Evolutionary conservation across 2,888 invertebrate genomes (phyloP).

Genomic region (Thymelicus acteon): DNA sequence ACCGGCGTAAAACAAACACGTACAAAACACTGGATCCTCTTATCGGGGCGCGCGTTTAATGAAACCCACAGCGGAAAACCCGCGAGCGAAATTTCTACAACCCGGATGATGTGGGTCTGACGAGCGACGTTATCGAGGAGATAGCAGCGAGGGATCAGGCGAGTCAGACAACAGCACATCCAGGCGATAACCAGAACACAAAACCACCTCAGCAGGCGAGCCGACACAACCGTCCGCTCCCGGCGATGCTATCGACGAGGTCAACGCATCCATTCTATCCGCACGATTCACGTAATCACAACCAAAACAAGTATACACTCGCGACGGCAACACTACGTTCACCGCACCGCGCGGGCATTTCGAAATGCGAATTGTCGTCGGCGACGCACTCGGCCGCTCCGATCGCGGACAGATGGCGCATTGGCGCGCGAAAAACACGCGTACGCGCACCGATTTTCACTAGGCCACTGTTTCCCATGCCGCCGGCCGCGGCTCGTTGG

Average conservation of each 20-base stretch:
- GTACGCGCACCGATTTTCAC: conserved; percentile 72
- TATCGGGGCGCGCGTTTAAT: conserved; percentile 52
- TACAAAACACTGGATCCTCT: conserved; percentile 52
- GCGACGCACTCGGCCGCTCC: conserved; percentile 44
- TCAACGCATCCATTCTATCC: conserved; percentile 69
- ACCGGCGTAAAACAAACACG: conserved; percentile 49
- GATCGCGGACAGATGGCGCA: conserved; percentile 43
- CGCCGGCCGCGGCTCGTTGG: conserved; percentile 55
- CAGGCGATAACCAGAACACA: conserved; percentile 61
- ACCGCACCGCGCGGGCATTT: conserved; percentile 64
- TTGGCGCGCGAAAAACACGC: conserved; percentile 67
- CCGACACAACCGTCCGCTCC: conserved; percentile 47
- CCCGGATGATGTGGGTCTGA: conserved; percentile 63
- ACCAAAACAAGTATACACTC: conserved; percentile 54
- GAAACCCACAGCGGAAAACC: conserved; percentile 45
- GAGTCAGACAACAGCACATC: conserved; percentile 42
- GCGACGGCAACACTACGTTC: conserved; percentile 55
- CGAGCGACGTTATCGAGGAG: conserved; percentile 48
- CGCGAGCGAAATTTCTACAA: conserved; percentile 59
- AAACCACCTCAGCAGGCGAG: conserved; percentile 65
- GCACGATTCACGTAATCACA: conserved; percentile 56
- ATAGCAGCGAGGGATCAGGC: conserved; percentile 34
- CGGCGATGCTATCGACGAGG: conserved; percentile 58
- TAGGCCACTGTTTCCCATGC: conserved; percentile 69
- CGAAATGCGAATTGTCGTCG: conserved; percentile 69